These are phyloP conservation scores for Taphrorychus bicolor DNA, from an alignment of 2,888 invertebrate species.

Conservation along the genomic window DNA sequence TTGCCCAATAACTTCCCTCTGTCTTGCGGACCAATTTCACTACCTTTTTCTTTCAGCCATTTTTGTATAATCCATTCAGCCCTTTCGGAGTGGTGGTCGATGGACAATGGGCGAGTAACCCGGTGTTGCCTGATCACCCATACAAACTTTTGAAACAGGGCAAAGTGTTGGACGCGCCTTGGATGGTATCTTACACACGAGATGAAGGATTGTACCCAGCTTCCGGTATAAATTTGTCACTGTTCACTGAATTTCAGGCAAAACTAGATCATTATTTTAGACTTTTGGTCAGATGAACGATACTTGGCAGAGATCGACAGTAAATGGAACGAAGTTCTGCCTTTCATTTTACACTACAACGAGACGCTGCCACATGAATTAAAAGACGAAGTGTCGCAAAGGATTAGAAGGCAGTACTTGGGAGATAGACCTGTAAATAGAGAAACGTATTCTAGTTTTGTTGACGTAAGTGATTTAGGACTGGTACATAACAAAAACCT, in stretches of 20 bases:
- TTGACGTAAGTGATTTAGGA: constrained; percentile 46
- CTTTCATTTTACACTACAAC: constrained; percentile 57
- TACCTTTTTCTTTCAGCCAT: no score
- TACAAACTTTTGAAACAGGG: constrained; percentile 67
- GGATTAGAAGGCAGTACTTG: constrained; percentile 56
- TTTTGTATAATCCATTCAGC: constrained; percentile 72
- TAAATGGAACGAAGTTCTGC: constrained; percentile 55
- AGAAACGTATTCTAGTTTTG: constrained; percentile 45
- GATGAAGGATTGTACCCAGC: constrained; percentile 80
- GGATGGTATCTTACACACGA: constrained; percentile 71
- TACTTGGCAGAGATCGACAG: constrained; percentile 51
- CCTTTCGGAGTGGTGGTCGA: constrained; percentile 79
- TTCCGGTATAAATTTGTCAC: constrained; percentile 61
- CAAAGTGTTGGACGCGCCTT: constrained; percentile 69
- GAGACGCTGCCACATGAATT: constrained; percentile 49
- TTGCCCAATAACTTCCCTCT: no score
- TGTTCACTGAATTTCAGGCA: no score
- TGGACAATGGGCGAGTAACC: constrained; percentile 60
- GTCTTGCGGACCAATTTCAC: neutral
- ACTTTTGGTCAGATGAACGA: constrained; percentile 51
- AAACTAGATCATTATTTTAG: constrained; percentile 44
- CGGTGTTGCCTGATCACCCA: constrained; percentile 73
- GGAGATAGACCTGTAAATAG: constrained; percentile 48
- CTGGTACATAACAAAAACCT: no score
- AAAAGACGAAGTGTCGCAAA: constrained; percentile 47